Conservation (phyloP, 2,797 vertebrate genomes). For the Sebastes diaconus region DNA sequence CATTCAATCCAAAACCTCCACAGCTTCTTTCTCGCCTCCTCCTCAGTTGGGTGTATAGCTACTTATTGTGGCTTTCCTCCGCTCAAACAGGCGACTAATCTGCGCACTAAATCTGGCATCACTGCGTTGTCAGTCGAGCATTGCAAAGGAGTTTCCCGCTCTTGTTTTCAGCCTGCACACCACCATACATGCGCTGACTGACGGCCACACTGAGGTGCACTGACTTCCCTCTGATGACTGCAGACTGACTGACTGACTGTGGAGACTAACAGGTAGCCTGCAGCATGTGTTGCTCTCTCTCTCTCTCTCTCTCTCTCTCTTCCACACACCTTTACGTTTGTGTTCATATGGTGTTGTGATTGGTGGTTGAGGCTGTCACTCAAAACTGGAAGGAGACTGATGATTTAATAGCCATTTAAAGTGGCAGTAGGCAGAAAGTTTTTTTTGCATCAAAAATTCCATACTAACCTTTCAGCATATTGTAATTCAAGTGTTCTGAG, state of each 20-base stretch:
- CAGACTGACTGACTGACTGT: not conserved
- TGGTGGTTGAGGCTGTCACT: slow-evolving; percentile 20
- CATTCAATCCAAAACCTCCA: slow-evolving; percentile 53
- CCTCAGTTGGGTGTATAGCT: not conserved
- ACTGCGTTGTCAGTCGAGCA: not conserved
- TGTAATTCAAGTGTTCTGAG: too few relatives aligned
- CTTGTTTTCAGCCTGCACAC: not conserved
- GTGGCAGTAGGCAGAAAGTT: too few relatives aligned
- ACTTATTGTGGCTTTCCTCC: not conserved
- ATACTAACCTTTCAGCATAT: too few relatives aligned
- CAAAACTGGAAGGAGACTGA: not conserved
- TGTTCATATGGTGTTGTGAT: not conserved
- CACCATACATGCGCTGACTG: not conserved
- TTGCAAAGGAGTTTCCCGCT: not conserved
- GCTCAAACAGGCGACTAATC: not conserved
- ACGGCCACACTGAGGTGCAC: not conserved
- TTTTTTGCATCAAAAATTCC: too few relatives aligned
- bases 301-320: not conserved
- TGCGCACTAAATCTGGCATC: slow-evolving; percentile 20
- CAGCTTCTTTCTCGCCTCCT: not conserved
- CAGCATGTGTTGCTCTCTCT: not conserved
- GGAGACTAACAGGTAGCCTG: slow-evolving; percentile 34
- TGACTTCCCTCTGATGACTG: not conserved
- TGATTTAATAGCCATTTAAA: too few relatives aligned
- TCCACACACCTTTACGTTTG: not conserved